phyloP scores from a whole-genome alignment of 1,140 invertebrate genomes.

The Portunus trituberculatus region DNA sequence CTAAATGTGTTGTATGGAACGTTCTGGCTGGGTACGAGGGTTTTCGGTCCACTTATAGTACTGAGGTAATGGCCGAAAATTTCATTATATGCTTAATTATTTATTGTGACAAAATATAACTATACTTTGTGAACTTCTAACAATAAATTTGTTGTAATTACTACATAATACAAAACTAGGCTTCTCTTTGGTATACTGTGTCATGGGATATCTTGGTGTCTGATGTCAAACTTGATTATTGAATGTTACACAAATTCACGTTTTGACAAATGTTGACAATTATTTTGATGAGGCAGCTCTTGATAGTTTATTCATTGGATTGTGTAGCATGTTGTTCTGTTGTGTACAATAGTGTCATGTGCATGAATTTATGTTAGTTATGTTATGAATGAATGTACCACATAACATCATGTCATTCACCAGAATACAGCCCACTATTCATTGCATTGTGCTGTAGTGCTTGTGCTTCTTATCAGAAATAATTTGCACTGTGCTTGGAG shows the following conservation, averaged over 20 bases:
- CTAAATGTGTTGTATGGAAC: neutral
- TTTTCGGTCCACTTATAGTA: neutral
- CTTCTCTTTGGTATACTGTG: neutral
- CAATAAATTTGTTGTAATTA: neutral
- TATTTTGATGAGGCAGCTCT: constrained; percentile 21
- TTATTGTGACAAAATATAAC: constrained; percentile 11
- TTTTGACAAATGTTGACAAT: neutral
- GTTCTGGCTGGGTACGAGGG: neutral
- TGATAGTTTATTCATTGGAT: neutral
- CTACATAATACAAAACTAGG: constrained; percentile 18
- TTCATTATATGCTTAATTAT: neutral
- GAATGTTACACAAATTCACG: neutral
- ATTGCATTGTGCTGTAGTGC: neutral
- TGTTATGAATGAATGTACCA: neutral
- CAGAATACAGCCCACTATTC: neutral
- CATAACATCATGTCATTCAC: neutral
- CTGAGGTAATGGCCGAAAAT: constrained; percentile 3
- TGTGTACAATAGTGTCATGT: neutral
- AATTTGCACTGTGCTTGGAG: neutral
- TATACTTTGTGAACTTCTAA: neutral
- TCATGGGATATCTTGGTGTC: neutral
- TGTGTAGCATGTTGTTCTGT: neutral
- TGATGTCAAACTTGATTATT: neutral
- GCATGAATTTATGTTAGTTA: neutral
- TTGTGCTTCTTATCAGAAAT: neutral